Base-by-base conservation (phyloP, 1,140 invertebrate genomes). In the Drosophila santomea region DNA sequence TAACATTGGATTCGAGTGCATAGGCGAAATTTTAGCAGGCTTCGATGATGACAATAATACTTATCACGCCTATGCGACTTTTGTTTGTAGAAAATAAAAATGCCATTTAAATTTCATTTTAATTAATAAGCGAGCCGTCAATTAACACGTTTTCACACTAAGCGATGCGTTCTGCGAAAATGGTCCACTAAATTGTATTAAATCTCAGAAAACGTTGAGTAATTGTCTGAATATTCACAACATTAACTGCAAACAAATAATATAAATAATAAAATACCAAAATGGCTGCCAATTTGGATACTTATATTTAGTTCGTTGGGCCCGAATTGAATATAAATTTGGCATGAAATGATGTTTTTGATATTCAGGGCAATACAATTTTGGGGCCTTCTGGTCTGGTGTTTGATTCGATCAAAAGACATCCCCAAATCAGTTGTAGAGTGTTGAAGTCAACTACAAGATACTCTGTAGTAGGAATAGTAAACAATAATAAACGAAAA, bases 271-370 rank as follows among this genome's bases (percentile, higher is more conserved):
- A 41, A 48, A 51, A 74, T 56, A 71, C 39, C 66, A 82, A 82
- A 82, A 85, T 84, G 82, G 63, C 73, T 60, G 68, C 25, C 51
- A 59, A 17, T 73, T 77, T 59, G 64, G 38, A 38, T 61, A 25
- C 52, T 23, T 45, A 43, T 74, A 48, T 58, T 41, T 57, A 77
- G 51, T 61, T 50, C 12, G 25, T 58, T 39, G 43, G 48, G 66
- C 67, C 78, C 69, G 79, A 91, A 85, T 85, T 75, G 83, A 76
- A 78, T 89, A 78, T 86, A 91, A 91, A 91, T 91, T 86, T 91
- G 81, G 66, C 90, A 91, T 91, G 90, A 91, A 91, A 91, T 91
- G 77, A 80, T 80, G 66, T 77, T 73, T 75, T 71, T 74, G 48
- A 80, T 89, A 80, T 75, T 72, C 67, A 78, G 85, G 64, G 61